Evolutionary conservation across 2,888 invertebrate species (phyloP).

Genomic region (Drosophila ezoana): DNA sequence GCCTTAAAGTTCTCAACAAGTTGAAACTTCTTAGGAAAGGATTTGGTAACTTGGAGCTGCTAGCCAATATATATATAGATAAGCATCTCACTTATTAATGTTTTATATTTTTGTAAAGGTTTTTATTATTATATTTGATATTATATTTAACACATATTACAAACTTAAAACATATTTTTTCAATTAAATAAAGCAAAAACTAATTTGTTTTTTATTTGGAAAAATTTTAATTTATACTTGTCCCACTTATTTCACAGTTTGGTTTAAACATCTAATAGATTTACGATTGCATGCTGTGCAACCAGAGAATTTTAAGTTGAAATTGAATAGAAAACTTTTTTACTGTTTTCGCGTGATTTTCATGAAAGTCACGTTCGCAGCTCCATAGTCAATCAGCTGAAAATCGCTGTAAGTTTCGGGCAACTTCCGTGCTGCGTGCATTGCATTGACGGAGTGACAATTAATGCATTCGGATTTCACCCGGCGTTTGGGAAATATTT

Average conservation of each 20-base stretch:
- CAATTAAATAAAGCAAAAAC: too few species aligned
- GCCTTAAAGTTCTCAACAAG: too few species aligned
- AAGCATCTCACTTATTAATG: too few species aligned
- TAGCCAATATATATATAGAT: too few species aligned
- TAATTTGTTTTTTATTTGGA: too few species aligned
- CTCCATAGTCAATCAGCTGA: constrained; percentile 42
- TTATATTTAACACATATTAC: too few species aligned
- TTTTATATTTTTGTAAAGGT: too few species aligned
- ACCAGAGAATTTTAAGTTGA: constrained; percentile 7
- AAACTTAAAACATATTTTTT: too few species aligned
- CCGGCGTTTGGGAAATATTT: constrained; percentile 54
- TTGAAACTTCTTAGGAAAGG: too few species aligned
- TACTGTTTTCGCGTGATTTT: constrained; percentile 25
- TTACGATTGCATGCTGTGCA: neutral
- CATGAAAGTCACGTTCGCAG: constrained; percentile 49
- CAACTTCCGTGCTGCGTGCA: constrained; percentile 40
- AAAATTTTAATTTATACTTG: neutral
- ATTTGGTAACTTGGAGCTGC: too few species aligned
- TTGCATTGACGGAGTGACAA: constrained; percentile 34
- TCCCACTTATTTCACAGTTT: constrained; percentile 1
- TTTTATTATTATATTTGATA: too few species aligned
- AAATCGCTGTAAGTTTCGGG: constrained; percentile 44
- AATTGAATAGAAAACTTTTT: constrained; percentile 27
- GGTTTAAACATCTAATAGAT: neutral
- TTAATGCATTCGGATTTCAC: constrained; percentile 34